Conservation (phyloP, 2,113 vertebrate genomes). For the Corythornis cristatus region DNA sequence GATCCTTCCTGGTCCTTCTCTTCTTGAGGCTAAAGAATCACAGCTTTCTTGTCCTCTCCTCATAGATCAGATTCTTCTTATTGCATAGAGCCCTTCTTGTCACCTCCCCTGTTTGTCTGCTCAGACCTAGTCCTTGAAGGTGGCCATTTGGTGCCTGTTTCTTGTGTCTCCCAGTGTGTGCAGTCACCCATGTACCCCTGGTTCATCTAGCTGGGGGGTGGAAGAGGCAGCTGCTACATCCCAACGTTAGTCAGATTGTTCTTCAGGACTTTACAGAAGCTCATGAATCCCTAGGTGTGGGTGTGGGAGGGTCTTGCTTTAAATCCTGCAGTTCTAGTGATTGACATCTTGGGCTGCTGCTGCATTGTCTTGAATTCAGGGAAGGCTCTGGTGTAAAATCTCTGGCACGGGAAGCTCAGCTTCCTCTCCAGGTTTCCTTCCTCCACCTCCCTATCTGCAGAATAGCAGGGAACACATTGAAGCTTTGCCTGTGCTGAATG, state of each 20-base stretch:
- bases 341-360: not conserved
- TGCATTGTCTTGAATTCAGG: constrained; percentile 32
- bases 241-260: not conserved
- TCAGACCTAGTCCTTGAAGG: not conserved
- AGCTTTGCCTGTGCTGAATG: not conserved
- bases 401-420: constrained; percentile 42
- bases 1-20: not conserved
- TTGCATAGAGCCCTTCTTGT: not conserved
- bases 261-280: not conserved
- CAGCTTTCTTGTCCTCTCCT: not conserved
- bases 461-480: not conserved
- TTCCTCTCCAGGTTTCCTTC: constrained; percentile 67
- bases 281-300: not conserved
- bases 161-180: not conserved
- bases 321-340: not conserved
- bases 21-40: not conserved
- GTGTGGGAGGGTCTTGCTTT: not conserved
- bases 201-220: not conserved
- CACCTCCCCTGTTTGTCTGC: not conserved
- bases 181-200: not conserved
- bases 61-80: not conserved
- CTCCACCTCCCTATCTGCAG: constrained; percentile 15
- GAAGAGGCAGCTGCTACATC: not conserved
- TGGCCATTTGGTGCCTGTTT: not conserved
- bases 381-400: constrained; percentile 32